phyloP scores from a whole-genome alignment of 53 echinoderm and acorn worm genomes.

The Holothuria scabra region DNA sequence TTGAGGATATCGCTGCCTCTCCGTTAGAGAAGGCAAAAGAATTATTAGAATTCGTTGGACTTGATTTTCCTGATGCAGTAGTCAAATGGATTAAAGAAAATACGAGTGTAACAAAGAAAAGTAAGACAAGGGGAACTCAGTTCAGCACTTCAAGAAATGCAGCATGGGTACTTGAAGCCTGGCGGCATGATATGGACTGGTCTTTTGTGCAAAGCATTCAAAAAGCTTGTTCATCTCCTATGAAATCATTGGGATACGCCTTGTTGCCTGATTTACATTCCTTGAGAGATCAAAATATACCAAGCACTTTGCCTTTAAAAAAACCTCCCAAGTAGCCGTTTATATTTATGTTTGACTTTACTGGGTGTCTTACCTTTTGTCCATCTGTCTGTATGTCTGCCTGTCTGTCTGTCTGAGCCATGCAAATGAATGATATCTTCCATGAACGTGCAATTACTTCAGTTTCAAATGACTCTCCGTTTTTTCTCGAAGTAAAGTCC shows the following conservation, averaged over 20 bases:
- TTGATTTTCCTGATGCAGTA: constrained; percentile 27
- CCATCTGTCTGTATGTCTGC: too few relatives aligned
- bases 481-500: too few relatives aligned
- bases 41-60: constrained; percentile 52
- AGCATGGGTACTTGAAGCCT: constrained; percentile 32
- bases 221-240: constrained; percentile 41
- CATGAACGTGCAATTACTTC: too few relatives aligned
- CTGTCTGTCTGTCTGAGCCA: too few relatives aligned
- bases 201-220: constrained; percentile 50
- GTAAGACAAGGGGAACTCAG: background rate
- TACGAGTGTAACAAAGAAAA: constrained; percentile 26
- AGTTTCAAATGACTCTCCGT: too few relatives aligned
- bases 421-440: too few relatives aligned
- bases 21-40: constrained; percentile 43
- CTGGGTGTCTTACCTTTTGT: too few relatives aligned
- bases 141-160: constrained; percentile 44
- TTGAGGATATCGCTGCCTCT: constrained; percentile 56
- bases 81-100: constrained; percentile 61
- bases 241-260: constrained; percentile 58
- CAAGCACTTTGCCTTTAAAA: constrained; percentile 4
- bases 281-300: constrained; percentile 1
- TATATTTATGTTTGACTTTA: too few relatives aligned
- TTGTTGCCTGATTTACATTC: background rate
- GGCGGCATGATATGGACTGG: constrained; percentile 54
- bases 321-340: background rate